These are phyloP conservation scores for Autographa pulchrina DNA, from an alignment of 2,888 invertebrate species.

Conservation along the genomic window DNA sequence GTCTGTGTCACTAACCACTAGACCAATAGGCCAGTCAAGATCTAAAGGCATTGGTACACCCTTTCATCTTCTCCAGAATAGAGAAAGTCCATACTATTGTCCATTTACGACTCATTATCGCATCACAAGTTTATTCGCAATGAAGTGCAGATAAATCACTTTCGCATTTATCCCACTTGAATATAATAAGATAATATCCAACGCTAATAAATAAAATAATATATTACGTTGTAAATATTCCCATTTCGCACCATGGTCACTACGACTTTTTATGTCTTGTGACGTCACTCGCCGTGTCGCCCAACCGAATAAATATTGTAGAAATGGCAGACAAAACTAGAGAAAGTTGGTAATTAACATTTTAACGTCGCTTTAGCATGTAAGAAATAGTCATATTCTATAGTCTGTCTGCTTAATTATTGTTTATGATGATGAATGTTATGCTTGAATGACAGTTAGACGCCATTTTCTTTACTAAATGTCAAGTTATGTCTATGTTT, in stretches of 20 bases:
- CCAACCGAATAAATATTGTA: conserved; percentile 10
- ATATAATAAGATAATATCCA: not conserved
- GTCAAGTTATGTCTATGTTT: not conserved
- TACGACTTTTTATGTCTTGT: conserved; percentile 21
- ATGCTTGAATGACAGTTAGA: not conserved
- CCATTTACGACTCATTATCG: not conserved
- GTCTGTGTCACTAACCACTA: no score
- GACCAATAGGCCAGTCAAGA: no score
- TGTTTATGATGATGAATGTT: not conserved
- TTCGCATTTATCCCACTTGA: not conserved
- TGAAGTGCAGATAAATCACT: not conserved
- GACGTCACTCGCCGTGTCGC: conserved; percentile 29
- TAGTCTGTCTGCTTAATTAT: not conserved
- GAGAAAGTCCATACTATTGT: no score
- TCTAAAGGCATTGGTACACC: no score
- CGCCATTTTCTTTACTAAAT: not conserved
- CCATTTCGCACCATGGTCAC: conserved; percentile 20
- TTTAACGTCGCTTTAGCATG: conserved; percentile 8
- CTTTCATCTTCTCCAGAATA: no score
- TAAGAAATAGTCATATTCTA: conserved; percentile 13
- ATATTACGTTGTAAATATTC: conserved; percentile 18
- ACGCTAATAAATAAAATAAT: conserved; percentile 12
- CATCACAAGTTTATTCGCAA: not conserved
- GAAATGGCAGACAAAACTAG: conserved; percentile 27
- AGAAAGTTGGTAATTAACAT: conserved; percentile 40